Percentiles rank a stretch among this genome's conserved stretches.
Evolutionary conservation across 2,888 invertebrate genomes (phyloP).

Genomic region (Andricus quercusramuli): DNA sequence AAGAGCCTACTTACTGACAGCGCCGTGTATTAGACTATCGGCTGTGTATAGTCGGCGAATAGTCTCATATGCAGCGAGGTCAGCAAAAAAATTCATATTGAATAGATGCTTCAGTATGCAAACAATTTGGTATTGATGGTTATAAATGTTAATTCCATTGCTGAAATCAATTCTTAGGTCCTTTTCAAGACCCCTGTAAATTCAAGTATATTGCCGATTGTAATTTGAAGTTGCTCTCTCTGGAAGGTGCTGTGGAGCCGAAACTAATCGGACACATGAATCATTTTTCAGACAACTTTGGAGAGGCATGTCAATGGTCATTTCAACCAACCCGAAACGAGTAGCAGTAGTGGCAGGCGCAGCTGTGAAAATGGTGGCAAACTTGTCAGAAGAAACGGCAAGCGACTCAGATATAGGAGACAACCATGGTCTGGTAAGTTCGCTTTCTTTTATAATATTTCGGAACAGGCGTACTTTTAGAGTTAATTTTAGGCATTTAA

Average conservation of each 20-base stretch:
- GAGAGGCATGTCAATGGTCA: slow-evolving; percentile 97
- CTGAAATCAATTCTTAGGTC: not conserved
- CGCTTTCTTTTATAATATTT: not conserved
- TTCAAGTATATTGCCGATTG: not conserved
- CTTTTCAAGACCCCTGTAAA: not conserved
- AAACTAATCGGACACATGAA: slow-evolving; percentile 47
- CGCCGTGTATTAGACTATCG: no score
- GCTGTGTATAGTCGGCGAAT: no score
- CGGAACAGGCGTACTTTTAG: not conserved
- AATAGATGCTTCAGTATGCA: not conserved
- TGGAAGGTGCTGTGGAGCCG: slow-evolving; percentile 55
- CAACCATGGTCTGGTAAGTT: slow-evolving; percentile 93
- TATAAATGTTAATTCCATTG: not conserved
- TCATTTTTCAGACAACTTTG: slow-evolving; percentile 85
- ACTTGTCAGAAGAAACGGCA: slow-evolving; percentile 91
- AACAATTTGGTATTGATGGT: not conserved
- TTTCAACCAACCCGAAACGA: slow-evolving; percentile 86
- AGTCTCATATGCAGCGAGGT: no score
- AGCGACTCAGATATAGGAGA: slow-evolving; percentile 91
- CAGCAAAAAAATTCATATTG: no score
- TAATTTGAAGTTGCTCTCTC: slow-evolving; percentile 52
- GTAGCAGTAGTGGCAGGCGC: slow-evolving; percentile 83
- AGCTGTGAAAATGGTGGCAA: slow-evolving; percentile 88
- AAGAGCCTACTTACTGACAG: not conserved
- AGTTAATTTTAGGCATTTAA: not conserved